Base-by-base conservation (phyloP, 2,113 vertebrate species). In the Antigone vipio region DNA sequence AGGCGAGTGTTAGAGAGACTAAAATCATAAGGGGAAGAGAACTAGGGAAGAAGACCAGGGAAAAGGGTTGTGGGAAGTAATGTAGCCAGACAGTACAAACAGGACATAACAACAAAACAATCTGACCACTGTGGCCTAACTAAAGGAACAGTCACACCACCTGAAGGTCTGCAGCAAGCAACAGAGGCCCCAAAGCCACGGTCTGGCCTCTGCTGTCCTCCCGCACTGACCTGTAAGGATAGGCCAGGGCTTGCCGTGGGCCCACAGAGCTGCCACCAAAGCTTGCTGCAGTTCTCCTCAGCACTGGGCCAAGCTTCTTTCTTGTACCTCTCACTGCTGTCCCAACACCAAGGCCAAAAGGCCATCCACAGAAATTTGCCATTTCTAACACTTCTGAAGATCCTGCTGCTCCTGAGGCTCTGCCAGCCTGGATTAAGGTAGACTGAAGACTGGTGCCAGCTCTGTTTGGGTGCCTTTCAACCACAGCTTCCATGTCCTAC, bases 51-150 rank as follows among this genome's bases (percentile, higher is more conserved):
- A 84, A 88, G 16, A 18, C 27, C 29, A 34, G 42, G 21, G 14
- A 18, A 64, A 85, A 73, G 15, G 2, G 1, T 11, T 76, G 34
- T 15, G 23, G n/a, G n/a, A 76, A 75, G 56, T n/a, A 67, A 89
- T 0, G 0, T 8, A 35, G 14, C 29, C 45, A 24, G 69, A 80
- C 10, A 71, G 40, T 52, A 52, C 63, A 45, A 86, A 5, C 30
- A 68, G 18, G 18, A 44, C 24, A 22, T 29, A 19, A 50, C 15
- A 50, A 35, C 45, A 74, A 55, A 82, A 86, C 38, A 63, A 30
- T 24, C 26, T 63, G 53, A 68, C 18, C 15, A 20, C 24, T 16
- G 32, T 68, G 44, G 38, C 15, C 55, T 77, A 73, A 20, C 23
- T 55, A 29, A 80, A 76, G 52, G 19, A 83, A 49, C 10, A 66